Percentiles rank a stretch among this genome's conserved stretches.
Evolutionary conservation across 2,888 invertebrate species (phyloP).

Genomic region (Drosophila borborema): DNA sequence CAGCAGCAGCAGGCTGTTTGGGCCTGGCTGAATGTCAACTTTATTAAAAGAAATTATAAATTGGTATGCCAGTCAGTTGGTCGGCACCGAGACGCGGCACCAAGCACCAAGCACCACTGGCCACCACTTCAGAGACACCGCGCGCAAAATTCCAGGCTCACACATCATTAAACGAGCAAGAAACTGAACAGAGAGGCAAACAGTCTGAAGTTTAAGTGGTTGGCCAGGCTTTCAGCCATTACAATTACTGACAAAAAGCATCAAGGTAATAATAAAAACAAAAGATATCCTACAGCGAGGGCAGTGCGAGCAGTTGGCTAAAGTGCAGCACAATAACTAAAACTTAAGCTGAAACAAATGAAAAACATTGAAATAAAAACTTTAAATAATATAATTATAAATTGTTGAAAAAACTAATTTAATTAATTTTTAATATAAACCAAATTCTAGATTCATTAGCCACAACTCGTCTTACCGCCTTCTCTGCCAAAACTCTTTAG

Average conservation of each 20-base stretch:
- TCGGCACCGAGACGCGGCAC: conserved; percentile 30
- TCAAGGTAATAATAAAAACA: conserved; percentile 74
- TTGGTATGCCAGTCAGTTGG: conserved; percentile 76
- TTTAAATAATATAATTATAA: neutral
- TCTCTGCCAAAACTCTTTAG: conserved; percentile 48
- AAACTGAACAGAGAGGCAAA: conserved; percentile 35
- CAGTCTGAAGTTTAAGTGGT: conserved; percentile 48
- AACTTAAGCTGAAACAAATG: too few relatives aligned
- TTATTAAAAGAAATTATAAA: conserved; percentile 81
- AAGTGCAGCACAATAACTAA: neutral
- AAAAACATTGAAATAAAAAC: neutral
- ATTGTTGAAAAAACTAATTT: too few relatives aligned
- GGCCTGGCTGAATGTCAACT: conserved; percentile 71
- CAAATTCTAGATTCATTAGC: neutral
- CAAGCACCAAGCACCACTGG: conserved; percentile 13
- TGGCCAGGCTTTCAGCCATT: conserved; percentile 68
- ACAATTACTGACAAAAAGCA: conserved; percentile 81
- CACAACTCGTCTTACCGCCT: conserved; percentile 28
- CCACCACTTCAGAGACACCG: conserved; percentile 70
- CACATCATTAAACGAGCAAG: conserved; percentile 79
- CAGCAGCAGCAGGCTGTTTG: conserved; percentile 17
- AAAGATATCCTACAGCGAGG: conserved; percentile 46
- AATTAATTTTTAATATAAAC: neutral
- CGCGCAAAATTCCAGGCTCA: conserved; percentile 80
- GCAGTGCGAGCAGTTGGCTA: conserved; percentile 7